Evolutionary conservation across 1,140 invertebrate genomes (phyloP), one percentile per base, ranked within the genome.

Genomic region (Theocolax elegans): DNA sequence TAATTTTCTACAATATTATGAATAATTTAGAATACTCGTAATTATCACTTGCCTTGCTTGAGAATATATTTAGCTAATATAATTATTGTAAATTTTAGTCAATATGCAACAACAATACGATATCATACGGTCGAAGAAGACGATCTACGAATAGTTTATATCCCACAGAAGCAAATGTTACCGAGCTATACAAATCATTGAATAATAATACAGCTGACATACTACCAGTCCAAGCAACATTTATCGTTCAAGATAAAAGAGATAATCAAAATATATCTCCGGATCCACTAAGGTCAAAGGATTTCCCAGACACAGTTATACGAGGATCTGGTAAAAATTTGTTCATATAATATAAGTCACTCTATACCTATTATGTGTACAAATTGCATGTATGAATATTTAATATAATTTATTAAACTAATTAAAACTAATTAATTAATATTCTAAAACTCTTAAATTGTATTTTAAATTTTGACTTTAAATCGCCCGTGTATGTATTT

Each of bases 141-240:
- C 76, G 83, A 12, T 75, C 74, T 8, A 12, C 12, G 13, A 48
- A 54, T 42, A 72, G 53, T 35, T 49, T 13, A 13, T 6, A 48
- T 59, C 38, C n/a, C 13, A 46, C 17, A 3, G 64, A 35, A 10
- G 70, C 46, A 7, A 72, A 59, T 25, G 67, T 69, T 1, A 58
- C 60, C 2, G 48, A 72, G 63, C 10, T 74, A 25, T 19, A 44
- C 15, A 48, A 29, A 17, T 63, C 25, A 23, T 8, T 31, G 0
- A 17, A 21, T 12, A 71, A 66, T 12, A 4, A 8, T 21, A 58
- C 56, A 17, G 76, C 15, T 1, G 80, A 84, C 15, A 78, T 85
- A 62, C 72, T 87, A 17, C 78, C 83, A 8, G 70, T 87, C 6
- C 80, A 86, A 68, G 69, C 81, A 12, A 79, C 78, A 0, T 82